Conservation (phyloP, 2,113 vertebrate species). For the Alaudala cheleensis region DNA sequence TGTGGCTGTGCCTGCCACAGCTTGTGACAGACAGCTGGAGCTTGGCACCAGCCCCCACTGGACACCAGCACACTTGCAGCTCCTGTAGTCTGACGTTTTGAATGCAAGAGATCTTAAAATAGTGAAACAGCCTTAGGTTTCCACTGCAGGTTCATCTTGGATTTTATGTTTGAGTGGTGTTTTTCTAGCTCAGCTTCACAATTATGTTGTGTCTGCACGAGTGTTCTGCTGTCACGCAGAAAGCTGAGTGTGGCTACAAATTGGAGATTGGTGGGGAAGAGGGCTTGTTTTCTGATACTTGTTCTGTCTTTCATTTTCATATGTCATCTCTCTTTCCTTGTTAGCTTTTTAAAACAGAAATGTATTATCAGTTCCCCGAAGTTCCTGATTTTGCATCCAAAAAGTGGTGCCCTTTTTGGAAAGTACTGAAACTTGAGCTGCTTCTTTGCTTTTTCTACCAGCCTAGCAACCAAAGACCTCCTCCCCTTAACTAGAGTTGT, state of each 20-base stretch:
- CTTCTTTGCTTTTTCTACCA: neutral
- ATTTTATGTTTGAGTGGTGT: neutral
- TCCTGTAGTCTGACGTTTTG: neutral
- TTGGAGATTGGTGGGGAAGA: accelerated
- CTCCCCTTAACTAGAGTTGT: neutral
- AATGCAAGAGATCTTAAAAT: neutral
- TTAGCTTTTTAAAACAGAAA: neutral
- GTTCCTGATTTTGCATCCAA: neutral
- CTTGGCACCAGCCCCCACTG: neutral
- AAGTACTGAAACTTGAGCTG: neutral
- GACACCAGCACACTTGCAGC: neutral
- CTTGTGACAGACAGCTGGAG: neutral
- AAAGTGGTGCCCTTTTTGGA: neutral
- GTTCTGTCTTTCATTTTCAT: neutral
- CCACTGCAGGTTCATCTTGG: accelerated
- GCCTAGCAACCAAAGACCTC: neutral
- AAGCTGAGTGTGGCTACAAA: neutral
- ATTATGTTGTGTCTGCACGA: neutral
- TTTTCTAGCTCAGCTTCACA: neutral
- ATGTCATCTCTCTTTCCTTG: neutral
- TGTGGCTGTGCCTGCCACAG: neutral
- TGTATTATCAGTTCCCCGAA: neutral
- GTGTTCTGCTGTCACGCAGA: neutral
- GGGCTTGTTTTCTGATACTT: neutral
- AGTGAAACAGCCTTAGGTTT: neutral